Conservation (phyloP, 2,888 invertebrate genomes). For the Hydrotaea cyrtoneurina region DNA sequence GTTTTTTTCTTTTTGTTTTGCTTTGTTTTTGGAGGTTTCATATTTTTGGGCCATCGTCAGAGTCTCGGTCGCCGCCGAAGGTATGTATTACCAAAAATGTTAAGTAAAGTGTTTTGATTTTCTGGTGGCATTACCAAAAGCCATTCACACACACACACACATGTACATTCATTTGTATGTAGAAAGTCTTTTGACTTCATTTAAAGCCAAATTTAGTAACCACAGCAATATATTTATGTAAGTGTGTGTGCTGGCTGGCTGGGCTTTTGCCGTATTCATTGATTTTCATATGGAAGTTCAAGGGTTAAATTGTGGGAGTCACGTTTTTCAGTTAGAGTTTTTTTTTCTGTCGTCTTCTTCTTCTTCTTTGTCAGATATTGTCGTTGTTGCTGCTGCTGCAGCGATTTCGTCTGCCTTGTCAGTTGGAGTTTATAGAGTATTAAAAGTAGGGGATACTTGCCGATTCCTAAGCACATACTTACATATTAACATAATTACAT, state of each 20-base stretch:
- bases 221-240: slow-evolving; percentile 36
- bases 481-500: slow-evolving; percentile 18
- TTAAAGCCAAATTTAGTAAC: slow-evolving; percentile 61
- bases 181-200: slow-evolving; percentile 57
- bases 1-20: no score
- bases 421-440: slow-evolving; percentile 25
- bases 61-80: not conserved
- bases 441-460: slow-evolving; percentile 2
- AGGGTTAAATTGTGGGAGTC: slow-evolving; percentile 81
- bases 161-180: not conserved
- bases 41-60: slow-evolving; percentile 46
- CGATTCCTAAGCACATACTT: not conserved
- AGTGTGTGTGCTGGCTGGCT: slow-evolving; percentile 16
- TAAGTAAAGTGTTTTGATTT: slow-evolving; percentile 63
- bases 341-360: not conserved
- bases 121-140: slow-evolving; percentile 20
- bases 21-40: slow-evolving; percentile 8
- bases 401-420: slow-evolving; percentile 8
- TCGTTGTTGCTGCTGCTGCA: not conserved
- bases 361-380: not conserved
- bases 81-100: not conserved
- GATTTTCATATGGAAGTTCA: slow-evolving; percentile 75
- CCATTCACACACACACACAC: not conserved
- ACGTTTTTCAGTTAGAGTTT: slow-evolving; percentile 74
- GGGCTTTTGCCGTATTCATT: slow-evolving; percentile 30